Evolutionary conservation across 2,888 invertebrate species (phyloP).

Genomic region (Rotaria socialis): DNA sequence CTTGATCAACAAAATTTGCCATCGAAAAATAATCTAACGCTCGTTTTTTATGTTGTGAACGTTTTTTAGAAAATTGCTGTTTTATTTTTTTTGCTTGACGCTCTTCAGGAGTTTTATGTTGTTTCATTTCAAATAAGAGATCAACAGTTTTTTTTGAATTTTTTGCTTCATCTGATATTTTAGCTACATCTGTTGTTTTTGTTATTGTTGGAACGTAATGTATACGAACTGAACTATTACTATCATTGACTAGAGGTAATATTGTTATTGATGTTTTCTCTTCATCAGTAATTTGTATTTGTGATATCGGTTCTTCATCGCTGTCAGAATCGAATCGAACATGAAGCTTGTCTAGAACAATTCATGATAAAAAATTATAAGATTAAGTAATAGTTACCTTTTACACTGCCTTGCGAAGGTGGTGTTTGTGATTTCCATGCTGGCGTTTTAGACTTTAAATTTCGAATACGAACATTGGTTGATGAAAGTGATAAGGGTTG

Average conservation of each 20-base stretch:
- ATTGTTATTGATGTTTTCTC: not conserved
- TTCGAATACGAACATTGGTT: not conserved
- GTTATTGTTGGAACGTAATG: not conserved
- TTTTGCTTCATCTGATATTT: not conserved
- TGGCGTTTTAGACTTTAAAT: not conserved
- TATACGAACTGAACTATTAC: not conserved
- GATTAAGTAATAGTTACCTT: not conserved
- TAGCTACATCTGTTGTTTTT: not conserved
- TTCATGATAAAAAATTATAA: not conserved
- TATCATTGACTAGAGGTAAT: not conserved
- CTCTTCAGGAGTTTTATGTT: not conserved
- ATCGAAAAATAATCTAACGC: not conserved
- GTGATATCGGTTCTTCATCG: not conserved
- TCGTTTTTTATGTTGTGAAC: conserved; percentile 14
- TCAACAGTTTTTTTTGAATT: not conserved
- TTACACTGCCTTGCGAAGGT: not conserved
- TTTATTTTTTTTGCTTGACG: not conserved
- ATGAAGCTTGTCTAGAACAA: not conserved
- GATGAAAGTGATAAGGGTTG: not conserved
- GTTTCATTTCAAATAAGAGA: conserved; percentile 20
- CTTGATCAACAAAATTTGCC: conserved; percentile 25
- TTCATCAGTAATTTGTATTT: not conserved
- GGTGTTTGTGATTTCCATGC: not conserved
- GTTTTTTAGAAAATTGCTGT: not conserved
- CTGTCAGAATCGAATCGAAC: conserved; percentile 25